Base-by-base conservation (phyloP, 1,140 invertebrate genomes). In the Apis laboriosa region DNA sequence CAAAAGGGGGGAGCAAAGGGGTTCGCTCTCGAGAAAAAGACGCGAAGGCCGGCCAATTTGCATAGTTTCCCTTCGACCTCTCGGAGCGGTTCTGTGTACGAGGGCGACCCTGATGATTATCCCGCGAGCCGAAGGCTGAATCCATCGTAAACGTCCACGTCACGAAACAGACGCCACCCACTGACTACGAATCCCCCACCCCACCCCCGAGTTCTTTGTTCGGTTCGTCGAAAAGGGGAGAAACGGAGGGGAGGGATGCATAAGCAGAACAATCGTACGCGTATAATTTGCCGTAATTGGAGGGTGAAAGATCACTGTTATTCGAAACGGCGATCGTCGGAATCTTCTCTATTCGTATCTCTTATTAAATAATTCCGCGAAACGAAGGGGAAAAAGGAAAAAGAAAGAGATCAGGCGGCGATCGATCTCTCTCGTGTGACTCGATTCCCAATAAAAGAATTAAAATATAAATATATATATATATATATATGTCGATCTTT, bases 21-120 rank as follows among this genome's bases (percentile, higher is more conserved):
- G 53, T 7, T 13, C 28, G 28, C 28, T 34, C 28, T 15, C 13
- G 17, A 19, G 67, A 56, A 21, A 64, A 67, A 71, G 66, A 67
- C 67, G 60, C 19, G 28, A 15, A 55, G 80, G 71, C 51, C 76
- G 80, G 71, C 51, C 76, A 78, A 85, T 77, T 83, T 83, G 61
- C 80, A 85, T 74, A 83, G 73, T 78, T 34, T 75, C 73, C 74
- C 84, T 85, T 74, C 70, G 67, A 85, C 68, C 75, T 71, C 66
- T 34, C 9, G 58, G 58, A 43, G 28, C 68, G 21, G 60, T 56
- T 70, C 66, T 77, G 80, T 77, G 60, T 81, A 73, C 80, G 28
- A 68, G 17, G 56, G 58, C 60, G 74, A 78, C 80, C 80, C 67
- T 53, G 80, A 85, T 83, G 68, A 83, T 83, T 83, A 85, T 85